These are phyloP conservation scores for Nycticorax nycticorax DNA, from an alignment of 2,113 vertebrate species.

Conservation along the genomic window DNA sequence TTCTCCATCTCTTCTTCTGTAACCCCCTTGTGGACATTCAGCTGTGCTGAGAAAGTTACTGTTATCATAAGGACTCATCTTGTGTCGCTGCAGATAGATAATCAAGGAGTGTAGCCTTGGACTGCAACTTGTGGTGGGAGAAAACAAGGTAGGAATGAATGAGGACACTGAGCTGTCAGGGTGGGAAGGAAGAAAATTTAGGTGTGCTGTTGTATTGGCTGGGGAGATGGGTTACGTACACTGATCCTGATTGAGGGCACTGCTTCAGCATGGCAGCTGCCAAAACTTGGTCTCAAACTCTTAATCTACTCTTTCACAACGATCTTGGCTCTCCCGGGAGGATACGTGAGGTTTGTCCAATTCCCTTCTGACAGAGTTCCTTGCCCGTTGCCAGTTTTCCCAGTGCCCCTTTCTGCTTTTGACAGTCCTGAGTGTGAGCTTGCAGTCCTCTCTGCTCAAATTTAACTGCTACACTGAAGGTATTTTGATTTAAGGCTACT, in stretches of 20 bases:
- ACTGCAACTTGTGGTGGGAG: background rate
- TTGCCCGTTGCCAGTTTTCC: background rate
- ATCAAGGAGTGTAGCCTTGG: background rate
- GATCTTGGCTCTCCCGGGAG: background rate
- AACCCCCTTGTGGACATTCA: background rate
- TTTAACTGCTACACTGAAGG: background rate
- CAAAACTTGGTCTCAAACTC: background rate
- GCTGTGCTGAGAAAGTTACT: background rate
- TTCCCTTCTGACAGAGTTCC: background rate
- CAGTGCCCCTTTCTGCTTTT: background rate
- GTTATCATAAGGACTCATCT: background rate
- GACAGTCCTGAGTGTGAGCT: background rate
- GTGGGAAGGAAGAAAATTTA: background rate
- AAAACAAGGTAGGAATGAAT: background rate
- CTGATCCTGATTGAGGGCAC: background rate
- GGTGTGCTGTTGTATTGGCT: background rate
- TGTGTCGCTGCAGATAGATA: background rate
- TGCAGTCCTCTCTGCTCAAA: background rate
- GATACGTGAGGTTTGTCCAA: background rate
- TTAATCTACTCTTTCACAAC: accelerated
- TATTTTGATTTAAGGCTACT: background rate
- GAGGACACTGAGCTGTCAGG: background rate
- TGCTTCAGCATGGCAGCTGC: background rate
- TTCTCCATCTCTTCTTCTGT: background rate
- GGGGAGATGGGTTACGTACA: background rate